Evolutionary conservation across 2,797 vertebrate genomes (phyloP).

Genomic region (Novumbra hubbsi): DNA sequence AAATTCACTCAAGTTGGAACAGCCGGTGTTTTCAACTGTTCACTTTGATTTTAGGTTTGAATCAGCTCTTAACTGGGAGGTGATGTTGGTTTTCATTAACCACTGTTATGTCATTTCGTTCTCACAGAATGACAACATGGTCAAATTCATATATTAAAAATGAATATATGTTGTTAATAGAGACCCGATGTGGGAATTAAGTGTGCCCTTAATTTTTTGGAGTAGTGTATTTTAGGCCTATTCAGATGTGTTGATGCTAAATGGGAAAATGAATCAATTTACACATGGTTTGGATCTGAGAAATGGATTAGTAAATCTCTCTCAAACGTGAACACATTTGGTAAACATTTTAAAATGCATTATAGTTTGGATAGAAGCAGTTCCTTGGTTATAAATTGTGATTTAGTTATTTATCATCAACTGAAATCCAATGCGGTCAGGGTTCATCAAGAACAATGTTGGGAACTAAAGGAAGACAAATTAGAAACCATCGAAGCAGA

Average conservation of each 20-base stretch:
- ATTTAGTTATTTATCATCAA: constrained; percentile 11
- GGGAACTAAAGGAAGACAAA: not conserved
- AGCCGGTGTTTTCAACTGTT: too few relatives aligned
- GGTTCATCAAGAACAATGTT: not conserved
- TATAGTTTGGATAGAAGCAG: constrained; percentile 23
- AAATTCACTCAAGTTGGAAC: too few relatives aligned
- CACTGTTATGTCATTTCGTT: too few relatives aligned
- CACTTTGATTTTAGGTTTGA: too few relatives aligned
- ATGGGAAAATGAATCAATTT: constrained; percentile 37
- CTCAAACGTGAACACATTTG: not conserved
- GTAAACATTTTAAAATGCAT: not conserved
- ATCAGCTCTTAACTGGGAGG: too few relatives aligned
- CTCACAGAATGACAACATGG: too few relatives aligned
- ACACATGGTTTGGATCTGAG: not conserved
- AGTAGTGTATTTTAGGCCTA: constrained; percentile 28
- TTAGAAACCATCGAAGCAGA: not conserved
- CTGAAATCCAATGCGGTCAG: constrained; percentile 25
- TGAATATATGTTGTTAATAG: too few relatives aligned
- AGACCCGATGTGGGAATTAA: too few relatives aligned
- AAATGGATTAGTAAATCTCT: not conserved
- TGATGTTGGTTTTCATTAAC: too few relatives aligned
- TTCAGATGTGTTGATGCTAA: constrained; percentile 45
- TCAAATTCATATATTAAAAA: too few relatives aligned
- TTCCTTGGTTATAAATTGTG: constrained; percentile 9
- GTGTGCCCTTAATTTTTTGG: too few relatives aligned